Percentiles rank a stretch among this genome's conserved stretches.
Evolutionary conservation across 2,888 invertebrate genomes (phyloP).

Genomic region (Meganola albula): DNA sequence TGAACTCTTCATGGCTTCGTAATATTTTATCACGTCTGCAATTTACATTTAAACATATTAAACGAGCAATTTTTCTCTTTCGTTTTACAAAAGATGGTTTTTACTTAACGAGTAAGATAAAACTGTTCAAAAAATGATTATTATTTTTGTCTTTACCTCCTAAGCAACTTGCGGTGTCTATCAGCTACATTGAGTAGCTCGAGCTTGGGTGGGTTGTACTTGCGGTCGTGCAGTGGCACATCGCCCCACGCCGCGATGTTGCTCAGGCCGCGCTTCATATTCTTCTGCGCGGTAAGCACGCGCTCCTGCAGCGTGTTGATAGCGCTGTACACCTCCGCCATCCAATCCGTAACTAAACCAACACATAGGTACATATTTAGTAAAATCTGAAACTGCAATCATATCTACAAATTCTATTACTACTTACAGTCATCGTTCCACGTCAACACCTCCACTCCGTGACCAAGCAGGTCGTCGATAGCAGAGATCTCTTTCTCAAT

Average conservation of each 20-base stretch:
- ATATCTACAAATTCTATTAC: too few relatives aligned
- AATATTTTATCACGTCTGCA: conserved; percentile 58
- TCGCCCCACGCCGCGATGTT: conserved; percentile 84
- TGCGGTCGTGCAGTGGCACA: conserved; percentile 85
- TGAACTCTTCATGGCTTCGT: conserved; percentile 75
- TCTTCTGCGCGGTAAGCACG: conserved; percentile 81
- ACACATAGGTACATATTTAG: too few relatives aligned
- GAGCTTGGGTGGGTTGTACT: conserved; percentile 59
- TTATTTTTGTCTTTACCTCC: too few relatives aligned
- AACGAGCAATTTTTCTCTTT: too few relatives aligned
- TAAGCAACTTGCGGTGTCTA: conserved; percentile 69
- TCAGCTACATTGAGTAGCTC: conserved; percentile 78
- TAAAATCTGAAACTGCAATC: too few relatives aligned
- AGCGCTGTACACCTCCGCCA: conserved; percentile 81
- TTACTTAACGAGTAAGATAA: too few relatives aligned
- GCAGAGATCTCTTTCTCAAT: conserved; percentile 85
- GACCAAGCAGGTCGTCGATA: conserved; percentile 84
- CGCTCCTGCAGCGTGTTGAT: conserved; percentile 85
- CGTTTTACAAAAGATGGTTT: too few relatives aligned
- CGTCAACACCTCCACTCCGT: conserved; percentile 82
- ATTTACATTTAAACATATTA: too few relatives aligned
- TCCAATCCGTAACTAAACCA: conserved; percentile 80
- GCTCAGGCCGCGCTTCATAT: conserved; percentile 76
- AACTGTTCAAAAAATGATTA: too few relatives aligned
- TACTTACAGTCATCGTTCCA: conserved; percentile 90